Evolutionary conservation across 2,888 invertebrate species (phyloP).

Genomic region (Hypomecis punctinalis): DNA sequence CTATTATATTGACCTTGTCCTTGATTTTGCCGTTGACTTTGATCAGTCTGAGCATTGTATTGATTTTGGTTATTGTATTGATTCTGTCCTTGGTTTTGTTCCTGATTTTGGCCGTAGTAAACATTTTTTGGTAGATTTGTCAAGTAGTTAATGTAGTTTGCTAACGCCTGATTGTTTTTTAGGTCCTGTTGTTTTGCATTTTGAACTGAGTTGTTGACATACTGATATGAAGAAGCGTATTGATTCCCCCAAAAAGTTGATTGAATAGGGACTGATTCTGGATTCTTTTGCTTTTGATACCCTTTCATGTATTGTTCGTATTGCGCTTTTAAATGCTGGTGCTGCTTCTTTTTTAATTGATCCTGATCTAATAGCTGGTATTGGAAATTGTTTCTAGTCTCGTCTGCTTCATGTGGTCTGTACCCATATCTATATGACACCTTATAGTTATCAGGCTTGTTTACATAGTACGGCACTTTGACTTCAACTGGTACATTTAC

Average conservation of each 20-base stretch:
- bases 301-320: conserved; percentile 25
- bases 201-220: conserved; percentile 60
- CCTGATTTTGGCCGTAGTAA: conserved; percentile 28
- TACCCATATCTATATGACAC: conserved; percentile 25
- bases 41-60: conserved; percentile 2
- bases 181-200: conserved; percentile 35
- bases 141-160: conserved; percentile 56
- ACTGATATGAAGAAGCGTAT: conserved; percentile 72
- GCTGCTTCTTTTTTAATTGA: conserved; percentile 32
- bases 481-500: conserved; percentile 84
- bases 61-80: conserved; percentile 7
- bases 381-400: conserved; percentile 45
- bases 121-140: conserved; percentile 64
- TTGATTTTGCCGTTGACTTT: conserved; percentile 14
- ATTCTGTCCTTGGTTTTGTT: conserved; percentile 10
- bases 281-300: conserved; percentile 15
- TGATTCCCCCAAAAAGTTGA: conserved; percentile 70
- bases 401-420: conserved; percentile 32
- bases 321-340: conserved; percentile 24
- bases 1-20: not conserved
- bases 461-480: conserved; percentile 76
- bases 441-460: conserved; percentile 37
- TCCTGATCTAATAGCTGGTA: conserved; percentile 42
- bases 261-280: conserved; percentile 41
- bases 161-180: conserved; percentile 29